Evolutionary conservation across 2,113 vertebrate species (phyloP), one percentile per base, ranked within the genome.

Genomic region (Eclectus roratus): DNA sequence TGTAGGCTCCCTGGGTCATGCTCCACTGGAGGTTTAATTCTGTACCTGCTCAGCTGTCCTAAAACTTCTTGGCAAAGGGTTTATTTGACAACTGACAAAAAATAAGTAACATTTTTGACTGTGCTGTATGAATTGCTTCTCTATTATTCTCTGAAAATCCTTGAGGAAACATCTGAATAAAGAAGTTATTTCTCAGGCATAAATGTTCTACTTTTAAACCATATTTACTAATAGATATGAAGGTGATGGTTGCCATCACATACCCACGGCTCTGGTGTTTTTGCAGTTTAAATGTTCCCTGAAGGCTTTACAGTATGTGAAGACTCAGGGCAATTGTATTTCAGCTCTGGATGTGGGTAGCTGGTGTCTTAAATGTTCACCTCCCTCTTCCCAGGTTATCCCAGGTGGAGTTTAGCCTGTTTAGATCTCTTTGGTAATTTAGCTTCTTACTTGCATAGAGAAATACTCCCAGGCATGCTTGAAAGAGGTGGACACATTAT

Each of bases 1-100:
- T 52, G 19, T n/a, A 8, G 15, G 13, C 19, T 91, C 76, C 37
- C 73, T 91, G 33, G 21, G 35, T 94, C 18, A 11, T 2, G 1
- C 9, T 47, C 18, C 4, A 2, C 49, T 60, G 47, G 12, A 74
- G 33, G 14, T 81, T 91, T 78, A 7, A 2, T 93, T 80, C 61
- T 81, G 10, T 68, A 55, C 39, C 17, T 65, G 15, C 44, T 78
- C 56, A 74, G 46, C 41, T 84, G 18, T 52, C 88, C 21, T 52
- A 41, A 86, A 93, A 50, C 12, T 12, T 69, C 74, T 74, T 74
- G 28, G 49, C 28, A 81, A 80, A 79, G n/a, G 6, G 7, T 60
- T 92, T 92, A 53, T 84, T 79, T 95, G 80, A 79, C 24, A 93
- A 72, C 35, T 37, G 41, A 43, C 52, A 72, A 46, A 94, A 94